Evolutionary conservation across 2,797 vertebrate species (phyloP).

Genomic region (Antennarius maculatus): DNA sequence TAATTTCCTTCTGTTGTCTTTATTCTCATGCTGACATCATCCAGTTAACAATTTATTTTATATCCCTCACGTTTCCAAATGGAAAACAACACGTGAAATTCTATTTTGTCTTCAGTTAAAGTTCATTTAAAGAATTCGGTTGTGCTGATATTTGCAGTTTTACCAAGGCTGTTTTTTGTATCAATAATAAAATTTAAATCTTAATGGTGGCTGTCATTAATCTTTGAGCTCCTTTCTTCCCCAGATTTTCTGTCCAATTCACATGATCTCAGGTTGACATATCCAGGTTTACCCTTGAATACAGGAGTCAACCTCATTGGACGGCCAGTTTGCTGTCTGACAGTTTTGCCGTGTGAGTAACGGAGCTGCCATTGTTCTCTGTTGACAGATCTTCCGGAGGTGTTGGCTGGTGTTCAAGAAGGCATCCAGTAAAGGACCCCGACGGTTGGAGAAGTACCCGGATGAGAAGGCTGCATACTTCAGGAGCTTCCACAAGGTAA

Average conservation of each 20-base stretch:
- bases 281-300: slow-evolving; percentile 2
- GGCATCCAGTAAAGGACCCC: slow-evolving; percentile 97
- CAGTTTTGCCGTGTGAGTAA: slow-evolving; percentile 35
- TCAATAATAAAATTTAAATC: slow-evolving; percentile 8
- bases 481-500: slow-evolving; percentile 97
- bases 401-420: slow-evolving; percentile 99
- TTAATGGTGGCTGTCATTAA: too few species aligned
- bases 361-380: slow-evolving; percentile 38
- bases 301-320: not conserved
- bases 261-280: slow-evolving; percentile 13
- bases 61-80: too few species aligned
- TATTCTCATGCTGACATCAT: too few species aligned
- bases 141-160: slow-evolving; percentile 16
- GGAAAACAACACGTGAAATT: slow-evolving; percentile 13
- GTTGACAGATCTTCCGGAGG: slow-evolving; percentile 93
- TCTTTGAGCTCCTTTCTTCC: too few species aligned
- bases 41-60: too few species aligned
- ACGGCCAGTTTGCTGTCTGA: slow-evolving; percentile 3
- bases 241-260: slow-evolving; percentile 6
- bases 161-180: slow-evolving; percentile 2
- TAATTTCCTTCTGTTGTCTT: too few species aligned
- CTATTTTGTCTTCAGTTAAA: slow-evolving; percentile 9
- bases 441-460: slow-evolving; percentile 96
- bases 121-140: slow-evolving; percentile 12
- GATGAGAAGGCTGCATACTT: slow-evolving; percentile 99